Conservation (phyloP, 2,888 invertebrate genomes). For the Octonoba sinensis region DNA sequence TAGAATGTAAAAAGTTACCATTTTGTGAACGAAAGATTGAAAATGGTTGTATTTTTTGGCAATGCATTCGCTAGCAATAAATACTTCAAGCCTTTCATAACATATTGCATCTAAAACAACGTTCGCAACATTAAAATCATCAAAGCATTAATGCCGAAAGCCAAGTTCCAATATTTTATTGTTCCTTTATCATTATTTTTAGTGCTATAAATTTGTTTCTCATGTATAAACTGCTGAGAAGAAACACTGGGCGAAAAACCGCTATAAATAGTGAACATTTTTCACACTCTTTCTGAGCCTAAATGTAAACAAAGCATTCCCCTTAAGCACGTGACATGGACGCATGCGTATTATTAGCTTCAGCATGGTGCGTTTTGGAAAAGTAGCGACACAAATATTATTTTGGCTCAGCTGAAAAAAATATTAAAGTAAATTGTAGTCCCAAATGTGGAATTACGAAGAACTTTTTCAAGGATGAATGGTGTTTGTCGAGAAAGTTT, state of each 20-base stretch:
- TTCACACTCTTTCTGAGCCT: slow-evolving; percentile 26
- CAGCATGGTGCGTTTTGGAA: not conserved
- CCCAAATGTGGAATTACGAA: too few relatives aligned
- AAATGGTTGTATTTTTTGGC: too few relatives aligned
- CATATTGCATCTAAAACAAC: slow-evolving; percentile 4
- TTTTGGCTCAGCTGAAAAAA: not conserved
- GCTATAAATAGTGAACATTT: slow-evolving; percentile 29
- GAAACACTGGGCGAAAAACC: not conserved
- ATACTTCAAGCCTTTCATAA: too few relatives aligned
- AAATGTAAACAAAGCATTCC: slow-evolving; percentile 24
- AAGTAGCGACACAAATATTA: slow-evolving; percentile 16
- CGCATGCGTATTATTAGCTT: slow-evolving; percentile 30
- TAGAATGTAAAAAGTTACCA: too few relatives aligned
- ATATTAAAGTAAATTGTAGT: too few relatives aligned
- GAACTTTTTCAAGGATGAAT: too few relatives aligned
- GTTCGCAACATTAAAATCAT: not conserved
- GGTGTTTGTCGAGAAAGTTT: too few relatives aligned
- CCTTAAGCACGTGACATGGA: slow-evolving; percentile 21
- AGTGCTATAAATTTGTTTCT: slow-evolving; percentile 19
- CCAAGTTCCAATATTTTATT: slow-evolving; percentile 8
- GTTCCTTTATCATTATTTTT: slow-evolving; percentile 12
- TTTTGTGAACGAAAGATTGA: too few relatives aligned
- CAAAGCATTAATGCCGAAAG: not conserved
- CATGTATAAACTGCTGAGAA: slow-evolving; percentile 16
- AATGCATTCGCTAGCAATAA: too few relatives aligned